phyloP scores from a whole-genome alignment of 2,797 vertebrate genomes.

The Numenius phaeopus region DNA sequence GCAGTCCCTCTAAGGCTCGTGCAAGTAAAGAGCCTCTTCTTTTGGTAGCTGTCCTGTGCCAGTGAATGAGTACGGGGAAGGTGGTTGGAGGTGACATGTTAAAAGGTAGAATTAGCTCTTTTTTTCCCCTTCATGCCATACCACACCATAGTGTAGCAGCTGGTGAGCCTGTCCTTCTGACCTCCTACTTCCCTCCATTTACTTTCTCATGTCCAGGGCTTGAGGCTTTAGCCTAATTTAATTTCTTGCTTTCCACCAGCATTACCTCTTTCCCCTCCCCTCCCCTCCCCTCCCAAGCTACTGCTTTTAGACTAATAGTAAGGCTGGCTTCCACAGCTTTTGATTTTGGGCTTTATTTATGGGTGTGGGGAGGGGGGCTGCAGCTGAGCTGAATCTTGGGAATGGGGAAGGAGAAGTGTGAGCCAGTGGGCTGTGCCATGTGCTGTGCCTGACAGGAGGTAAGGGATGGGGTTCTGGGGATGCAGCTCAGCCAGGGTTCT shows the following conservation, averaged over 20 bases:
- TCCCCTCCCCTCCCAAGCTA: too few relatives aligned
- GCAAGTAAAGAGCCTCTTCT: not conserved
- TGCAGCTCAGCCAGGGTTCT: not conserved
- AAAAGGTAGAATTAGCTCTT: not conserved
- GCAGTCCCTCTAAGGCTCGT: not conserved
- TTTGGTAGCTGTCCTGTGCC: not conserved
- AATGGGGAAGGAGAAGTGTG: not conserved
- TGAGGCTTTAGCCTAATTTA: not conserved
- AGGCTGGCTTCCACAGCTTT: not conserved
- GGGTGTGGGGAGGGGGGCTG: not conserved
- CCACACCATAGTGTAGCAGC: not conserved
- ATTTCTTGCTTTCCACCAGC: not conserved
- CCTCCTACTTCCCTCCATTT: not conserved
- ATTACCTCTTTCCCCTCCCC: not conserved
- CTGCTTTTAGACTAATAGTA: not conserved
- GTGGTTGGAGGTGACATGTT: not conserved
- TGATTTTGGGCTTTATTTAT: not conserved
- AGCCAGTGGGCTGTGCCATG: not conserved
- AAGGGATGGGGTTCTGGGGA: not conserved
- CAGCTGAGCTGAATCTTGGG: not conserved
- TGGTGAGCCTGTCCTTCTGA: not conserved
- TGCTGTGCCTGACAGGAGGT: not conserved
- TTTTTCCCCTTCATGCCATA: accelerated
- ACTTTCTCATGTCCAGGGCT: not conserved
- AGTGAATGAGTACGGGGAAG: not conserved